Base-by-base conservation (phyloP, 1,140 invertebrate genomes). In the Zophobas morio region DNA sequence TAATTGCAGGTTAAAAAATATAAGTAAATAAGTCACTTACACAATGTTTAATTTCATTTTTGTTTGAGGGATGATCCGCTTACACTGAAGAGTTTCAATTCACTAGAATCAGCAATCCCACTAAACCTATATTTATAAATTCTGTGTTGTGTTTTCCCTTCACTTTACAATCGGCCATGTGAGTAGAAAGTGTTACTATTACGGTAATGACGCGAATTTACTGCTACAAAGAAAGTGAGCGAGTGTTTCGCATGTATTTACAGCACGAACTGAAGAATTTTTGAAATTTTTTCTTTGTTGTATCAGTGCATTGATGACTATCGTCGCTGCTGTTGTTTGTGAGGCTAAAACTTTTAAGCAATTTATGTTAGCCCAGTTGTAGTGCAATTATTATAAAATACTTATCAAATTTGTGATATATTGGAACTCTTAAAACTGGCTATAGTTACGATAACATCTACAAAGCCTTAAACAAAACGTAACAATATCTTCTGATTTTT, bases 51-150 rank as follows among this genome's bases (percentile, higher is more conserved):
- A 34, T 74, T 78, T 74, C 70, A 73, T 78, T 47, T 78, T 74
- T 74, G 54, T 74, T 57, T 63, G 60, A 42, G 60, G 60, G 60
- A 66, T 51, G 70, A 54, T 72, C 70, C 40, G 70, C 36, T 72
- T 74, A 40, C 72, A 74, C 72, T 74, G 76, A 78, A 78, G 70
- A 78, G 70, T 74, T 77, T 75, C 77, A 78, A 74, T 76, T 75
- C 73, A 80, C 79, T 80, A 80, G 74, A 74, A 78, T 76, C 74
- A 53, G 70, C 77, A 51, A 76, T 71, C 71, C 54, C 72, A 39
- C 40, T 70, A 74, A 74, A 80, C 79, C 70, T 74, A 77, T 78
- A 80, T 80, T 78, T 80, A 80, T 80, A 80, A 80, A 80, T 80
- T 80, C 79, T 80, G 74, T 53, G 49, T 75, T 75, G 63, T 76